A percentile compares a stretch with the other conserved stretches of the same genome.
Conservation (phyloP, 2,797 vertebrate species). For the Florisuga fusca region DNA sequence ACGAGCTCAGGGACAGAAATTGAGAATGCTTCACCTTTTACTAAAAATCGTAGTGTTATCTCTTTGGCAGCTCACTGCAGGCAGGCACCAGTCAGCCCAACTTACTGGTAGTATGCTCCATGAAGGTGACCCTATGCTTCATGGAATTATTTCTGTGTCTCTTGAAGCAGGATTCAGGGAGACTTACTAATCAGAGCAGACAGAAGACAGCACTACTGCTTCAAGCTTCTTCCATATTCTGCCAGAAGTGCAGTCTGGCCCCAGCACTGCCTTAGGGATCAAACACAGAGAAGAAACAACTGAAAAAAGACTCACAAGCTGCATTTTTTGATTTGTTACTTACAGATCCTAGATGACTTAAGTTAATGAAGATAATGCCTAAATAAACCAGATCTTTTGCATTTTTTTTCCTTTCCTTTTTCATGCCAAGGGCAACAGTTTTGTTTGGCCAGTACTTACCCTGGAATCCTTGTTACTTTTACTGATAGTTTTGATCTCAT, state of each 20-base stretch:
- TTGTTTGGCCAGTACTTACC: background rate
- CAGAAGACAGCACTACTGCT: background rate
- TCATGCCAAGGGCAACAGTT: background rate
- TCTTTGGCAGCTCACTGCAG: background rate
- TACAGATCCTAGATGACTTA: background rate
- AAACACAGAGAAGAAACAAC: background rate
- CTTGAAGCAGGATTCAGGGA: background rate
- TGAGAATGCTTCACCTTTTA: background rate
- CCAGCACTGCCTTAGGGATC: background rate
- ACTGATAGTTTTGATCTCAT: background rate
- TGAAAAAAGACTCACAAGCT: background rate
- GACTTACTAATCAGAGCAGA: background rate
- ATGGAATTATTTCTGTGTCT: background rate
- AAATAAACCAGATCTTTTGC: background rate
- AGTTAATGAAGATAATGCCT: background rate
- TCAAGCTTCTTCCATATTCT: background rate
- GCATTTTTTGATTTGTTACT: background rate
- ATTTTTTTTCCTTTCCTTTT: background rate
- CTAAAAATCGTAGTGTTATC: background rate
- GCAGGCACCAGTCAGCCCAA: background rate
- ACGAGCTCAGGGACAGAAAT: background rate
- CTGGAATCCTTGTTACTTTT: background rate
- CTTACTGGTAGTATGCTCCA: background rate
- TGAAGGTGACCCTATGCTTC: background rate
- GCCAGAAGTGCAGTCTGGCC: background rate